Evolutionary conservation across 2,888 invertebrate species (phyloP).

Genomic region (Drosophila subsilvestris): DNA sequence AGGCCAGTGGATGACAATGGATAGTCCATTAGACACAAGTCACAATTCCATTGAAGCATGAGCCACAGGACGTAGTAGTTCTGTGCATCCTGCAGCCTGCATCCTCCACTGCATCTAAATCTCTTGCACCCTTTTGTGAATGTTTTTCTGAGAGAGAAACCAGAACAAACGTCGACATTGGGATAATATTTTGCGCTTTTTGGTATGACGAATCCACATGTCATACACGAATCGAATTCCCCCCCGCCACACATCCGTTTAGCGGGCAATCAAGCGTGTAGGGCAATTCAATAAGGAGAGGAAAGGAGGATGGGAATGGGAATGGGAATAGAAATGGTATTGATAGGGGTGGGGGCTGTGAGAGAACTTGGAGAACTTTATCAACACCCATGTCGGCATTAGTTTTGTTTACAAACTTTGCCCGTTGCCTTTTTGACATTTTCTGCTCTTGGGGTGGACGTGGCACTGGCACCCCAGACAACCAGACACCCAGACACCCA

Average conservation of each 20-base stretch:
- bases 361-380: constrained; percentile 70
- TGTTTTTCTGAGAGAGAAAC: constrained; percentile 64
- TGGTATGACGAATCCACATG: constrained; percentile 78
- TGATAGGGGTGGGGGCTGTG: constrained; percentile 11
- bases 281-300: constrained; percentile 73
- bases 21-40: constrained; percentile 65
- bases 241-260: constrained; percentile 65
- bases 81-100: constrained; percentile 19
- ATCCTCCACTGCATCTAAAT: background rate
- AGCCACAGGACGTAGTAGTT: constrained; percentile 24
- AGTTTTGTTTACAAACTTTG: constrained; percentile 83
- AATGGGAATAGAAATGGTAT: constrained; percentile 1
- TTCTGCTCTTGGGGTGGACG: constrained; percentile 32
- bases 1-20: constrained; percentile 49
- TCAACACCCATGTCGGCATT: constrained; percentile 81
- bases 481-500: no score
- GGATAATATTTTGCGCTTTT: constrained; percentile 74
- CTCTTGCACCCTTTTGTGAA: constrained; percentile 50
- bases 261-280: constrained; percentile 79
- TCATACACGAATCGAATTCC: constrained; percentile 55
- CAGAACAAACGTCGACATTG: constrained; percentile 70
- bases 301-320: constrained; percentile 4
- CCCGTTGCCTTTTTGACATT: constrained; percentile 76
- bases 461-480: background rate
- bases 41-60: constrained; percentile 46